Conservation (phyloP, 2,888 invertebrate species). For the Amiota minor region DNA sequence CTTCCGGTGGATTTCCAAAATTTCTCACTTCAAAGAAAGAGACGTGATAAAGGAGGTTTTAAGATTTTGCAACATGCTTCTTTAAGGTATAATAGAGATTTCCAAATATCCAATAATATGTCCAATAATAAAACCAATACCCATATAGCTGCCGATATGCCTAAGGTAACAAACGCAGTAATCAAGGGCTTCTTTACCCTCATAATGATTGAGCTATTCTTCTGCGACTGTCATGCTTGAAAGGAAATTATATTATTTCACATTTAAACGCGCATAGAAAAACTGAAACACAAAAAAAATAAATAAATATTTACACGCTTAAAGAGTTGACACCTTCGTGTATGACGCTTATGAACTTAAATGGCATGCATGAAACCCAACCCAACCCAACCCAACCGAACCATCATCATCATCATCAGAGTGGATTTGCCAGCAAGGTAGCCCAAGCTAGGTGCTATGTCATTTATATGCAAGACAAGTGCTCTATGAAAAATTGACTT, state of each 20-base stretch:
- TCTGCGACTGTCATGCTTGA: conserved; percentile 7
- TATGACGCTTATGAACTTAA: conserved; percentile 9
- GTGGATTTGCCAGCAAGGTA: not conserved
- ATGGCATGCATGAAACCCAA: not conserved
- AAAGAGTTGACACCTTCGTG: conserved; percentile 60
- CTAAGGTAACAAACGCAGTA: no score
- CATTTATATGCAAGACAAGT: conserved; percentile 66
- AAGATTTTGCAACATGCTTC: no score
- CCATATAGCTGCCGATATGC: no score
- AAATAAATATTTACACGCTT: conserved; percentile 5
- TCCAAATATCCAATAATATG: no score
- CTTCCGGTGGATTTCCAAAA: no score
- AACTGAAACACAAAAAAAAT: not conserved
- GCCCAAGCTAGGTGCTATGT: conserved; percentile 44
- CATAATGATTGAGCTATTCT: no score
- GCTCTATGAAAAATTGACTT: conserved; percentile 64
- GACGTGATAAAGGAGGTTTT: no score
- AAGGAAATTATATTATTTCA: conserved; percentile 61
- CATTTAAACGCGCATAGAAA: conserved; percentile 4
- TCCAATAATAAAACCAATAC: no score
- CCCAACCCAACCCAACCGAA: no score
- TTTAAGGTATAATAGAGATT: no score
- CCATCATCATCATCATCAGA: not conserved
- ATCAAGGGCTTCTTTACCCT: no score
- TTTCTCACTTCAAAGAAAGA: no score